Percentiles rank a stretch among this genome's conserved stretches.
Evolutionary conservation across 1,140 invertebrate genomes (phyloP).

Genomic region (Brachionus rotundiformis): DNA sequence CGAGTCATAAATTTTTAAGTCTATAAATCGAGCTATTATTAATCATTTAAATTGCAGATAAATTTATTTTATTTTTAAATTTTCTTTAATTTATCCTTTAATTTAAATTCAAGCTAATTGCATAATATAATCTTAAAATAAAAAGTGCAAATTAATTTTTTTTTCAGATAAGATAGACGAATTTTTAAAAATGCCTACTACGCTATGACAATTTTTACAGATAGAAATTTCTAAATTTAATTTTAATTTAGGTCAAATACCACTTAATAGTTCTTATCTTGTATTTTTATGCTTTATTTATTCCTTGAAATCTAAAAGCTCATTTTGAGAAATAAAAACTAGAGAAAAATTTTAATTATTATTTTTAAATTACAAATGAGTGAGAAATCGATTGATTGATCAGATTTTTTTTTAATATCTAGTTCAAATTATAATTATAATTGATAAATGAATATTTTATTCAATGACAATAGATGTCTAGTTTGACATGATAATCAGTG

Average conservation of each 20-base stretch:
- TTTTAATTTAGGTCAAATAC: background rate
- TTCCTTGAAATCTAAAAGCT: background rate
- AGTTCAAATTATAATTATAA: background rate
- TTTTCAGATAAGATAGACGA: background rate
- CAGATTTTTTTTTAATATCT: background rate
- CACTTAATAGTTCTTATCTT: constrained; percentile 11
- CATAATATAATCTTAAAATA: background rate
- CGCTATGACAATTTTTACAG: background rate
- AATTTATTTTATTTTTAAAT: background rate
- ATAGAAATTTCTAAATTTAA: background rate
- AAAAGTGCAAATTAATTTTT: constrained; percentile 2
- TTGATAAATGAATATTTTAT: background rate
- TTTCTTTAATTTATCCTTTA: background rate
- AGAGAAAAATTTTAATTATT: background rate
- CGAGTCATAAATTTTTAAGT: background rate
- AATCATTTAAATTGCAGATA: background rate
- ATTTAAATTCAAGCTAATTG: constrained; percentile 6
- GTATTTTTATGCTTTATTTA: constrained; percentile 17
- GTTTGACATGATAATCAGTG: background rate
- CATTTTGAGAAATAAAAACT: background rate
- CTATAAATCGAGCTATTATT: constrained; percentile 6
- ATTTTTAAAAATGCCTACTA: background rate
- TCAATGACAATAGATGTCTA: background rate
- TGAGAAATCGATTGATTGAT: background rate
- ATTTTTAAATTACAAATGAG: background rate